Conservation (phyloP, 2,888 invertebrate genomes). For the Nomada hirtipes region DNA sequence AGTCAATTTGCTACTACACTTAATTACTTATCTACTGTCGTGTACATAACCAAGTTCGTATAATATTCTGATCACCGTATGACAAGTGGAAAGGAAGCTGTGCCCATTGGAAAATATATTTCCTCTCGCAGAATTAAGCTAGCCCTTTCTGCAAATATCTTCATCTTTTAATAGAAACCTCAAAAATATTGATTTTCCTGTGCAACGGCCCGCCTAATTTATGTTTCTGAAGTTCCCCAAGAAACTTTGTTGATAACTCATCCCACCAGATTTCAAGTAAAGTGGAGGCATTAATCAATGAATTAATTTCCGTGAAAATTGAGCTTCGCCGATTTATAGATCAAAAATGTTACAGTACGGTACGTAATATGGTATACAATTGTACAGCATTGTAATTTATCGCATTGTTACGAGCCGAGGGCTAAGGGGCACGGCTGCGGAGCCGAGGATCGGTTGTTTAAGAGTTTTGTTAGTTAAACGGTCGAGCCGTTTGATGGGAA, state of each 20-base stretch:
- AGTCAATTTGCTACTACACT: too few species aligned
- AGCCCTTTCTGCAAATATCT: not conserved
- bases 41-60: too few species aligned
- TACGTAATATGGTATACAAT: not conserved
- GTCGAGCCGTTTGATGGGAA: too few species aligned
- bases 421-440: too few species aligned
- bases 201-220: not conserved
- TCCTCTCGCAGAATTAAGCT: not conserved
- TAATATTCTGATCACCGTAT: too few species aligned
- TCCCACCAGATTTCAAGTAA: not conserved
- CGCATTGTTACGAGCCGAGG: too few species aligned
- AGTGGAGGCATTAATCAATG: constrained; percentile 11
- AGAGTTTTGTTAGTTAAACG: too few species aligned
- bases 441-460: too few species aligned
- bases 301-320: constrained; percentile 16
- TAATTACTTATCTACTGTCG: too few species aligned
- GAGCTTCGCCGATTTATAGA: not conserved
- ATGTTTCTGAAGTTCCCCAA: not conserved
- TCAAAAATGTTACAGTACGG: not conserved
- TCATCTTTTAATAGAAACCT: not conserved
- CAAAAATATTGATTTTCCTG: not conserved
- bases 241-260: constrained; percentile 22
- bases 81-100: too few species aligned
- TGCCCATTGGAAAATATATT: too few species aligned
- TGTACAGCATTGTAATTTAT: not conserved